Conservation (phyloP, 2,113 vertebrate species). For the Seriola dumerili region DNA sequence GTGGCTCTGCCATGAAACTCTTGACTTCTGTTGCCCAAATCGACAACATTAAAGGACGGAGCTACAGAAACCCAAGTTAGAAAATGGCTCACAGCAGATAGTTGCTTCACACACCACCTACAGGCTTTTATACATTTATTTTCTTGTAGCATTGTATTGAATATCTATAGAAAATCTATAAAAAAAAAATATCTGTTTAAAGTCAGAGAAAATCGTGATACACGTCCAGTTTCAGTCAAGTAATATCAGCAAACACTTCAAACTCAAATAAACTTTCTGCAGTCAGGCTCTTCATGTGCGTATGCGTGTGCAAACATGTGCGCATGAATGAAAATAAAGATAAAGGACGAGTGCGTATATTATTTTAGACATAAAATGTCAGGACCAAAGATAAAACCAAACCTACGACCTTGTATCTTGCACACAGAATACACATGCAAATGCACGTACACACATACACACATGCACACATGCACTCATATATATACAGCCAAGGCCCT, state of each 20-base stretch:
- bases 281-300: neutral
- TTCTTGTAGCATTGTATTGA: neutral
- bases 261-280: neutral
- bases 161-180: too few relatives aligned
- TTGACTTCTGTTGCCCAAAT: neutral
- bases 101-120: neutral
- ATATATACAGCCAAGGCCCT: slow-evolving; percentile 34
- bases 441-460: slow-evolving; percentile 4
- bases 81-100: too few relatives aligned
- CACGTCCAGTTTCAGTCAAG: too few relatives aligned
- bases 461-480: slow-evolving; percentile 1
- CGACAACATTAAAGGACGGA: neutral
- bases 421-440: slow-evolving; percentile 22
- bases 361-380: too few relatives aligned
- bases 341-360: neutral
- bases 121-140: neutral
- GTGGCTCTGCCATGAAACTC: neutral
- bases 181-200: too few relatives aligned
- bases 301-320: neutral
- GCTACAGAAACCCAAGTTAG: too few relatives aligned
- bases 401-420: slow-evolving; percentile 19
- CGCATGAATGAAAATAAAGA: neutral
- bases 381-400: neutral
- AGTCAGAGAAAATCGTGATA: too few relatives aligned
- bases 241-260: too few relatives aligned